Percentiles rank a stretch among this genome's conserved stretches.
These are phyloP conservation scores for Philonicus albiceps DNA, from an alignment of 2,888 invertebrate species.

Conservation along the genomic window DNA sequence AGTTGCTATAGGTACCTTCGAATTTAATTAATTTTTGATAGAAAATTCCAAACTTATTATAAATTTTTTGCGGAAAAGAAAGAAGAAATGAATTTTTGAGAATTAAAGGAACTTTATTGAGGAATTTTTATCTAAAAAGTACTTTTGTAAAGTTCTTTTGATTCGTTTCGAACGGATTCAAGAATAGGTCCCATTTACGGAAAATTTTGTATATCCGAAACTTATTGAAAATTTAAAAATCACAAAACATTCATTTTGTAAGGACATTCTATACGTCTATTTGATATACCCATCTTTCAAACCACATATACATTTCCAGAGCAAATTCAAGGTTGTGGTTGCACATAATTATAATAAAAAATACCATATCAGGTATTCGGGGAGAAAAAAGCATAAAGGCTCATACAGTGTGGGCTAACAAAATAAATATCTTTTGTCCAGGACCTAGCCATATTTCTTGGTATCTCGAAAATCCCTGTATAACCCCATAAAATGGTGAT, in stretches of 20 bases:
- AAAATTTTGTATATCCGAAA: too few species aligned
- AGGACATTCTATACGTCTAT: background rate
- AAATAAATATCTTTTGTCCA: background rate
- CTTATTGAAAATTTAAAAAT: too few species aligned
- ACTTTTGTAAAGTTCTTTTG: too few species aligned
- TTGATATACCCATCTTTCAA: background rate
- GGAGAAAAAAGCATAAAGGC: background rate
- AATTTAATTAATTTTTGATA: too few species aligned
- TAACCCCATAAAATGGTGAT: background rate
- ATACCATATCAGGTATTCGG: background rate
- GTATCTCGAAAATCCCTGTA: background rate
- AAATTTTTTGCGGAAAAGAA: too few species aligned
- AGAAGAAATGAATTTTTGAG: too few species aligned
- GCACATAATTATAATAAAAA: background rate
- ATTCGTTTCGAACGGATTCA: too few species aligned
- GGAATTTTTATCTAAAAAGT: too few species aligned
- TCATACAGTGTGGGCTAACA: background rate
- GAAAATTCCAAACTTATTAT: too few species aligned
- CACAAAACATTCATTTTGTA: background rate
- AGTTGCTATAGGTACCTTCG: too few species aligned
- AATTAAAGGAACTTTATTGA: too few species aligned
- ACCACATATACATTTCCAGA: background rate
- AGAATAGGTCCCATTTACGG: too few species aligned
- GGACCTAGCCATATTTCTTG: background rate
- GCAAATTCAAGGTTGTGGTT: background rate